Percentiles rank a stretch among this genome's conserved stretches.
Evolutionary conservation across 2,113 vertebrate genomes (phyloP).

Genomic region (Entelurus aequoreus): DNA sequence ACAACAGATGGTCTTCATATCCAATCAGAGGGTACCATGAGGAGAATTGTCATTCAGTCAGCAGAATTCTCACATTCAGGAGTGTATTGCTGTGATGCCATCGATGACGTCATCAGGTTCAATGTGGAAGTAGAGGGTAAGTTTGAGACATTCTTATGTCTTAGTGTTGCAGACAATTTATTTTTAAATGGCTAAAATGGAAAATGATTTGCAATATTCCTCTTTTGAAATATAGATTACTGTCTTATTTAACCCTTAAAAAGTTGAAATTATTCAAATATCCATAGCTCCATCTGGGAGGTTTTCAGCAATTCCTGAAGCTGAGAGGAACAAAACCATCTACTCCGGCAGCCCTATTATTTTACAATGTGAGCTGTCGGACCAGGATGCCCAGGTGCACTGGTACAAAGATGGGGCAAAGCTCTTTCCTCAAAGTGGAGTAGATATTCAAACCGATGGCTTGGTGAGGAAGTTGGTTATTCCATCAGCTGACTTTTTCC

Average conservation of each 20-base stretch:
- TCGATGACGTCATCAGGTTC: conserved; percentile 77
- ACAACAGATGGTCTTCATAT: conserved; percentile 72
- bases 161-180: not conserved
- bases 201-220: not conserved
- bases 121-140: conserved; percentile 79
- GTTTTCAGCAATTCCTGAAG: conserved; percentile 70
- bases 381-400: conserved; percentile 65
- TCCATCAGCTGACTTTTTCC: conserved; percentile 64
- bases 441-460: conserved; percentile 61
- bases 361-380: conserved; percentile 73
- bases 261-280: conserved; percentile 52
- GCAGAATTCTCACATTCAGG: conserved; percentile 76
- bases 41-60: conserved; percentile 77
- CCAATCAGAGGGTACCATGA: conserved; percentile 77
- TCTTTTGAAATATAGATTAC: conserved; percentile 18
- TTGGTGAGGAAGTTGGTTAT: conserved; percentile 56
- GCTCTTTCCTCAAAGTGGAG: conserved; percentile 60
- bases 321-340: conserved; percentile 64
- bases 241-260: not conserved
- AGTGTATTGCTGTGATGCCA: conserved; percentile 77
- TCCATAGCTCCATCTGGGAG: conserved; percentile 72
- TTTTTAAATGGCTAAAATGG: conserved; percentile 4
- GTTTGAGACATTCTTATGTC: conserved; percentile 15
- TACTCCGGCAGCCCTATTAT: conserved; percentile 57
- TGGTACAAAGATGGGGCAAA: conserved; percentile 76